These are phyloP conservation scores for Oostethus manadensis DNA, from an alignment of 2,113 vertebrate species.

Conservation along the genomic window DNA sequence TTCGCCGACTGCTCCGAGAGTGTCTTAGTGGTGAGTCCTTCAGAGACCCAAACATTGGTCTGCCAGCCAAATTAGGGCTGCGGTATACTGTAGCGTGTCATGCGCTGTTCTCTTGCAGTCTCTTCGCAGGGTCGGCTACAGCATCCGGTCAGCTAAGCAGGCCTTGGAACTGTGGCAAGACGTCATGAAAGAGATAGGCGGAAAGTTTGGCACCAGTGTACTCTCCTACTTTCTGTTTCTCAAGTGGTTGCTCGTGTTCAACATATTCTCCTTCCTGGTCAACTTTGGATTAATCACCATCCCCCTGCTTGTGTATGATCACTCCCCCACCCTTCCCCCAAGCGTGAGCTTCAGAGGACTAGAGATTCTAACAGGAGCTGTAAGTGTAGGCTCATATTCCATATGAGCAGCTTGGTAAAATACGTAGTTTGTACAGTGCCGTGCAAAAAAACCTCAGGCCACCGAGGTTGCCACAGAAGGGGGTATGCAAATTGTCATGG, in stretches of 20 bases:
- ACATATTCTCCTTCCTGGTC: constrained; percentile 85
- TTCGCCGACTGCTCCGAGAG: constrained; percentile 61
- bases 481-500: too few species aligned
- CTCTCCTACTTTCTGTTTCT: constrained; percentile 90
- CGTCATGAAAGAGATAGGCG: constrained; percentile 83
- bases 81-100: too few species aligned
- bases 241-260: constrained; percentile 89
- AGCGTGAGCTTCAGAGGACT: constrained; percentile 80
- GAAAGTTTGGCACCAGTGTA: constrained; percentile 87
- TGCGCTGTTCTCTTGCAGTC: constrained; percentile 56
- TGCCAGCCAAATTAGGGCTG: neutral
- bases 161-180: constrained; percentile 75
- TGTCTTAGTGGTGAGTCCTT: constrained; percentile 62
- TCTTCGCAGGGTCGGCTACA: constrained; percentile 66
- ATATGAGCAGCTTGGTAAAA: neutral
- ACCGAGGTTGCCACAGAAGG: too few species aligned
- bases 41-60: neutral
- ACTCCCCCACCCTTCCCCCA: constrained; percentile 26
- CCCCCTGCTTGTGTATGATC: constrained; percentile 74
- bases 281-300: constrained; percentile 90
- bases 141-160: constrained; percentile 56
- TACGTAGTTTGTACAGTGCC: neutral
- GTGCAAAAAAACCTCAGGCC: too few species aligned
- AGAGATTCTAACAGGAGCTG: constrained; percentile 86
- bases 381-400: constrained; percentile 66